These are phyloP conservation scores for Cydia pomonella DNA, from an alignment of 1,140 invertebrate species.

Conservation along the genomic window DNA sequence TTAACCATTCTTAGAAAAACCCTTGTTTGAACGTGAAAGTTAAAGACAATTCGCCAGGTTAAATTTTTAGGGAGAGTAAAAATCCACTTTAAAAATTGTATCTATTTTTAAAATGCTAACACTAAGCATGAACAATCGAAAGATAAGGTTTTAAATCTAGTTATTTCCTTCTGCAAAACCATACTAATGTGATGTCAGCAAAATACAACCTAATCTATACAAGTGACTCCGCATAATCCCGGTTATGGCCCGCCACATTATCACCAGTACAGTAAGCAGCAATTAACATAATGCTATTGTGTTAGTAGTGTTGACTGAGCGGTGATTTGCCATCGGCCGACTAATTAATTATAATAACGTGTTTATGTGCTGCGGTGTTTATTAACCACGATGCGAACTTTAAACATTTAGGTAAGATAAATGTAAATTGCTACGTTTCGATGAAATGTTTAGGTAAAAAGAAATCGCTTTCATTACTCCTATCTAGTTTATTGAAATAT, in stretches of 20 bases:
- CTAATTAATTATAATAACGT: conserved; percentile 31
- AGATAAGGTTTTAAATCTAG: neutral
- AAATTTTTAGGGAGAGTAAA: too few species aligned
- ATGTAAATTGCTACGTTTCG: neutral
- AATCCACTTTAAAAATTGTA: too few species aligned
- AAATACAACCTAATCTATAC: neutral
- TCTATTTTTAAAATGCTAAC: neutral
- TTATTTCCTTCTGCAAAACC: neutral
- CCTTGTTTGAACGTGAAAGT: too few species aligned
- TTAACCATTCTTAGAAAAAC: neutral
- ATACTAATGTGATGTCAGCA: neutral
- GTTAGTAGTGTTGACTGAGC: conserved; percentile 28
- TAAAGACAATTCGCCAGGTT: too few species aligned
- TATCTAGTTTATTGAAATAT: too few species aligned
- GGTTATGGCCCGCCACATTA: conserved; percentile 2
- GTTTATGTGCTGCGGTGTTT: conserved; percentile 11
- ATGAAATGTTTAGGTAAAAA: neutral
- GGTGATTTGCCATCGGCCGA: conserved; percentile 19
- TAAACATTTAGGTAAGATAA: neutral
- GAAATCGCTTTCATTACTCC: too few species aligned
- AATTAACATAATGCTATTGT: conserved; percentile 31
- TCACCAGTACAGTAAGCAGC: conserved; percentile 5
- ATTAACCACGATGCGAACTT: neutral
- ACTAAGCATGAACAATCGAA: neutral
- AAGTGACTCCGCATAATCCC: neutral